Evolutionary conservation across 2,888 invertebrate species (phyloP), one percentile per base, ranked within the genome.

Genomic region (Quadroppia sp.): DNA sequence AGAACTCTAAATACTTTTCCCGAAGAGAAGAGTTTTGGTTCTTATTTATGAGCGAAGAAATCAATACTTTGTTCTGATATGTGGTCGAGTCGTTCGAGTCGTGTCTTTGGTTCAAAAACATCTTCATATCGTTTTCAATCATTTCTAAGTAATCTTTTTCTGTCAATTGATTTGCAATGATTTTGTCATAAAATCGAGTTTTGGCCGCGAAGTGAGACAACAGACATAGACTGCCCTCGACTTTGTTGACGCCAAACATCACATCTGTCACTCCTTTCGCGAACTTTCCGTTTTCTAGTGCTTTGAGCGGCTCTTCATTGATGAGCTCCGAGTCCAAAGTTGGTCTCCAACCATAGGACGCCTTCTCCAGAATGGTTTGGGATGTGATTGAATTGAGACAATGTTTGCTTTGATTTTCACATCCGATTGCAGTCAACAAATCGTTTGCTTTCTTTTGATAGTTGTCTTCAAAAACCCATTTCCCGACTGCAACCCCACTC

Each of bases 161-260:
- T 0, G 74, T 73, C 3, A 79, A 45, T 11, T 72, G 64, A 20
- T 76, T 67, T 1, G 76, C 40, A n/a, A 78, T 30, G 9, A 79
- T 28, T 70, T 77, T 77, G 6, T 75, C 67, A 50, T 77, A 77
- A 30, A 76, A 74, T 42, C 71, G 50, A 4, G 76, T 75, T 11
- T 78, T 69, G 25, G 72, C 45, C 1, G 75, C 76, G n/a, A 77
- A 76, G 9, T 79, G 76, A 9, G 76, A 75, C 11, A 77, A 40
- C 9, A 78, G 67, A 73, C 81, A 81, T 3, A 80, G 64, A 9
- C 79, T 77, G 4, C 81, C 81, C 76, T 80, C 80, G 56, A 78
- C 77, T 25, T 75, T 69, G 17, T 79, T 80, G 25, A 77, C 76
- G 2, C 80, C 80, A 13, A 81, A 40, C 61, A 81, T 74, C 7